These are phyloP conservation scores for Chondrosia reniformis DNA, from an alignment of 37 sponge, comb jelly and placozoan species.

Conservation along the genomic window DNA sequence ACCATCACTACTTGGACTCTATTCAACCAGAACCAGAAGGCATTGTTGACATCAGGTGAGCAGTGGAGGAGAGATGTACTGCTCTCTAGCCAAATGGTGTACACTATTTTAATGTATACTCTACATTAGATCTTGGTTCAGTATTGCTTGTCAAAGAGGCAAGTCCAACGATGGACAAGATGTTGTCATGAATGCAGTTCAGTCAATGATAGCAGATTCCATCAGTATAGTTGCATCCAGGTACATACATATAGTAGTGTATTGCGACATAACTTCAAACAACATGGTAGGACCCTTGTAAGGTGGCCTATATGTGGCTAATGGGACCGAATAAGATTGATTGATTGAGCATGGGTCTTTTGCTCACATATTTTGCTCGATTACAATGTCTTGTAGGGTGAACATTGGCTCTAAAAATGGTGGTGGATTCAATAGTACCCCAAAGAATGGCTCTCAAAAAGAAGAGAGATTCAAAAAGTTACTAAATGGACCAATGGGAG, in stretches of 20 bases:
- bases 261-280: background rate
- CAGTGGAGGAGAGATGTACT: background rate
- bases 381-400: background rate
- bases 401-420: conserved; percentile 1
- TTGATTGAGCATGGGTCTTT: background rate
- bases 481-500: background rate
- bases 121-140: background rate
- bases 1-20: conserved; percentile 80
- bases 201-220: background rate
- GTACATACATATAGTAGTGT: background rate
- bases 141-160: conserved; percentile 13
- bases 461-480: background rate
- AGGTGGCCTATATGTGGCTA: background rate
- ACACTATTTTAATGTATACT: background rate
- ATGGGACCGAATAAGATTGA: background rate
- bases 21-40: background rate
- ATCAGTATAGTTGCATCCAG: background rate
- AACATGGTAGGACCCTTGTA: background rate
- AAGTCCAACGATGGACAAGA: background rate
- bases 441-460: background rate
- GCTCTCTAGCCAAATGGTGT: background rate
- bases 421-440: background rate
- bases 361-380: background rate
- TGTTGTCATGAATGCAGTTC: background rate
- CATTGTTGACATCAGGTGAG: conserved; percentile 28